Percentiles rank a stretch among this genome's conserved stretches.
Conservation (phyloP, 2,113 vertebrate genomes). For the Psittacara wagleri region DNA sequence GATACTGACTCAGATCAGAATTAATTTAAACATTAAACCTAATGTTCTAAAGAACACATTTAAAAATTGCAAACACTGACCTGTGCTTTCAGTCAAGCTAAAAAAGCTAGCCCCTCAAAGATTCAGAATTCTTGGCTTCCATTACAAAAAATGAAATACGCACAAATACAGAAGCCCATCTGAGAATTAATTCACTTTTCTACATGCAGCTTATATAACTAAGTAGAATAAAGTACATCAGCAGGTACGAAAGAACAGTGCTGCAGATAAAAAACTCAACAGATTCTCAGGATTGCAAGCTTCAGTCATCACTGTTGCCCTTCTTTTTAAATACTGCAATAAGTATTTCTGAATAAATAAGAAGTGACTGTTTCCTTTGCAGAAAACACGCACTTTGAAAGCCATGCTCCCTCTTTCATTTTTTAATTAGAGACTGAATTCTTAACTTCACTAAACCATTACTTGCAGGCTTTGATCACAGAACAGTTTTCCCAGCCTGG, state of each 20-base stretch:
- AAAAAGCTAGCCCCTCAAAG: neutral
- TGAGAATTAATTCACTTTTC: neutral
- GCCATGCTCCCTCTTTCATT: neutral
- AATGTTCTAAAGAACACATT: neutral
- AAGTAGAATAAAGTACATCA: neutral
- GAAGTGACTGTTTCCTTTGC: neutral
- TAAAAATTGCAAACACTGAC: neutral
- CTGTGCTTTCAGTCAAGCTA: neutral
- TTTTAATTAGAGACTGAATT: slow-evolving; percentile 40
- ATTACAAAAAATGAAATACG: neutral
- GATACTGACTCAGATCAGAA: neutral
- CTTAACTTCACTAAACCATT: slow-evolving; percentile 49
- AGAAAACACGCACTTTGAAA: neutral
- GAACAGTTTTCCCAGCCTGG: slow-evolving; percentile 55
- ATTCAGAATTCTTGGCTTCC: neutral
- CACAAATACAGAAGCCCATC: neutral
- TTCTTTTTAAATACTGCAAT: neutral
- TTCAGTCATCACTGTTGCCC: neutral
- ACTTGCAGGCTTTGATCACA: slow-evolving; percentile 49
- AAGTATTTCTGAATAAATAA: neutral
- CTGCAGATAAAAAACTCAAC: neutral
- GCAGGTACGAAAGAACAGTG: neutral
- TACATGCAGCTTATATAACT: neutral
- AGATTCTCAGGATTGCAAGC: neutral
- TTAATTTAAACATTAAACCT: neutral